Base-by-base conservation (phyloP, 1,140 invertebrate genomes). In the Vanessa atalanta region DNA sequence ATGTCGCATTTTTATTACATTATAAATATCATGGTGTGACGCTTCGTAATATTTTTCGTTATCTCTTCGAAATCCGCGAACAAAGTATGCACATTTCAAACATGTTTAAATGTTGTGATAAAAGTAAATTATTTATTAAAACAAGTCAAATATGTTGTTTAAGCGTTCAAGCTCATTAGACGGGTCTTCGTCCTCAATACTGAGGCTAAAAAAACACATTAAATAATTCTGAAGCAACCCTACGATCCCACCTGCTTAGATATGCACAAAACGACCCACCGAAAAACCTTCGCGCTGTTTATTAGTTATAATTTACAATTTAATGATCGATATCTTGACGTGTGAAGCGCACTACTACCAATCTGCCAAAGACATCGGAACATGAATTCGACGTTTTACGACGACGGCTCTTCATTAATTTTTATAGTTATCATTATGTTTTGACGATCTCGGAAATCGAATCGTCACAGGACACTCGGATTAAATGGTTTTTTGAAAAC, bases 361-460 rank as follows among this genome's bases (percentile, higher is more conserved):
- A 76, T 77, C 69, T 72, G 70, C 72, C 75, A 76, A 76, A 65
- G 79, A 70, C 76, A 82, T 74, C 74, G 61, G 63, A 64, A 55
- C 73, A 77, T 80, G 75, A 80, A 79, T 70, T 76, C 64, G 51
- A 73, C 47, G 66, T 50, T 81, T 83, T 81, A 83, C 76, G 77
- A 79, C 53, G 47, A 16, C 66, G n/a, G 20, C 15, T 72, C 65
- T 74, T 81, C 78, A 79, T 81, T 79, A 78, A 76, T 75, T 78
- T 81, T 81, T 81, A 79, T 79, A 72, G 71, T 51, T 69, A 69
- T 78, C 79, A 78, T 80, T 78, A 80, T 43, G 72, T 70, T 61
- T 47, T 57, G 69, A 74, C 72, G 73, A 66, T 65, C 50, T 77
- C 70, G 14, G 64, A 73, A 61, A 76, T 76, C 76, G 73, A 68